A percentile compares a stretch with the other conserved stretches of the same genome.
phyloP scores from a whole-genome alignment of 2,888 invertebrate genomes.

The Tillus elongatus region DNA sequence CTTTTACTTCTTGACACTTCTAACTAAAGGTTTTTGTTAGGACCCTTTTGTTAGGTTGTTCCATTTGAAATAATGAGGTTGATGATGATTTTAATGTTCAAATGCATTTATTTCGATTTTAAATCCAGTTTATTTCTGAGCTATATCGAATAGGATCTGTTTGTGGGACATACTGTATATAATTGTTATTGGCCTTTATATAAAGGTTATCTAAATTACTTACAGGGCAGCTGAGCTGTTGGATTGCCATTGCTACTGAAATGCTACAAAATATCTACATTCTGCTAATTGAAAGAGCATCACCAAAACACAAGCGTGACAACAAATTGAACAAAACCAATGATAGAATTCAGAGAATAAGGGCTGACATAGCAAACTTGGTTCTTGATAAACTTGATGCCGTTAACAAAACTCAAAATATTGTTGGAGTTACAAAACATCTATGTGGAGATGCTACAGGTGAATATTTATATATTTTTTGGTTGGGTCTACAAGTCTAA shows the following conservation, averaged over 20 bases:
- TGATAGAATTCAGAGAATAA: conserved; percentile 51
- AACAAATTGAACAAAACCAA: conserved; percentile 42
- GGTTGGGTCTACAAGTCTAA: conserved; percentile 10
- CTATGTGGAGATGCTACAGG: conserved; percentile 84
- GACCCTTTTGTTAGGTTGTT: too few species aligned
- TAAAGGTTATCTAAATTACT: neutral
- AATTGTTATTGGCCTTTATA: too few species aligned
- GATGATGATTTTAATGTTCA: too few species aligned
- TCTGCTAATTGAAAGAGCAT: conserved; percentile 68
- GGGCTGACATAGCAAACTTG: conserved; percentile 76
- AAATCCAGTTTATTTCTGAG: too few species aligned
- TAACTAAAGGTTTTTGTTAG: too few species aligned
- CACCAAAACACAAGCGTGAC: conserved; percentile 52
- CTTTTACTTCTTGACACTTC: too few species aligned
- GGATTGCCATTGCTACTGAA: conserved; percentile 56
- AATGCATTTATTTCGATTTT: too few species aligned
- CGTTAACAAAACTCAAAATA: conserved; percentile 40
- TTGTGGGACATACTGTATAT: too few species aligned
- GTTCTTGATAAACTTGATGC: conserved; percentile 49
- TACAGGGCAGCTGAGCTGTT: conserved; percentile 68
- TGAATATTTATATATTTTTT: conserved; percentile 30
- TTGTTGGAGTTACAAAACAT: conserved; percentile 79
- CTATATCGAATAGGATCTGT: too few species aligned
- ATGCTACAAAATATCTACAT: conserved; percentile 45
- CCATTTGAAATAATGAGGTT: too few species aligned